Evolutionary conservation across 1,140 invertebrate genomes (phyloP), one percentile per base, ranked within the genome.

Genomic region (Trialeurodes vaporariorum): DNA sequence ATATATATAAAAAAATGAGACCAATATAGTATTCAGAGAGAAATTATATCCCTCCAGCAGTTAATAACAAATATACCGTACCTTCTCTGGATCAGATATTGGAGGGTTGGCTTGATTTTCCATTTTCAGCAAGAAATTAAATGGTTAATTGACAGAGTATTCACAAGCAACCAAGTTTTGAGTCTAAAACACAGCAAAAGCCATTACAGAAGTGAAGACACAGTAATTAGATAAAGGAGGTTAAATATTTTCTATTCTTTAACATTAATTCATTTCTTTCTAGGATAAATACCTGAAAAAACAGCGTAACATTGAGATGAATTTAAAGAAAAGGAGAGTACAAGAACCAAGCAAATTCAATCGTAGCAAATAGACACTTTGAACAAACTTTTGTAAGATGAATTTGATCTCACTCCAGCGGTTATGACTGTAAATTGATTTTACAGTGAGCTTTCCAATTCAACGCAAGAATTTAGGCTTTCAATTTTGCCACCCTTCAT

Each of bases 21-120:
- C 17, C 34, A 49, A 9, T 49, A 9, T 5, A 49, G 5, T 9
- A 5, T 49, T 49, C 17, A 49, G 5, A 17, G 34, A 49, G 17
- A 9, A 17, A 17, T 5, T 49, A 49, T 5, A 49, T 49, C 17
- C 17, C 5, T 49, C 17, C 34, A 49, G 5, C 17, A 9, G 34
- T 49, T 5, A 49, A 49, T 49, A 17, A 49, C 17, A 49, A 49
- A 9, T 49, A 17, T 49, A 9, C 5, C 17, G 34, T 69, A 77
- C 76, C 86, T 92, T 93, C 84, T 92, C 90, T 80, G 88, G 85
- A 82, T 92, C 90, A 76, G 87, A 86, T 78, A 92, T 90, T 78
- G 86, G 83, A 81, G 90, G 87, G 81, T 89, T 87, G 70, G 78
- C 80, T 73, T 83, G 82, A 72, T 81, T 81, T 77, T 83, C 83